phyloP scores from a whole-genome alignment of 92 coral and sea anemone species.

The Bergia sp. region DNA sequence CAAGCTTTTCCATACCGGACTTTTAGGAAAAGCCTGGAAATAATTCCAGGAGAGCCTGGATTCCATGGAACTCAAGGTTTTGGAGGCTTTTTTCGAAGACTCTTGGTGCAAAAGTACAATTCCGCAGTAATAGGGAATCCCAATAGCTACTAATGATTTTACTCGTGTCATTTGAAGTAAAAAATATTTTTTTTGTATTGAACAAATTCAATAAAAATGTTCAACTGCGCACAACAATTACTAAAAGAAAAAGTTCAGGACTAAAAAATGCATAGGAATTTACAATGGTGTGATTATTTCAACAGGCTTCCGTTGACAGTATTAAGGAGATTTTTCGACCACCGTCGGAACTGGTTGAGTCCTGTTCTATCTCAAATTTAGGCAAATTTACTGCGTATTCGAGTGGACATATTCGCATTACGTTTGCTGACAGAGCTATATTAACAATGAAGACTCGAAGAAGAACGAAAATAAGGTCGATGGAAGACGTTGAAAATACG shows the following conservation, averaged over 20 bases:
- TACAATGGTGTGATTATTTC: background rate
- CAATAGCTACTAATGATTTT: background rate
- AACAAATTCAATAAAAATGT: no score
- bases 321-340: background rate
- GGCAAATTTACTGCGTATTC: slow-evolving; percentile 87
- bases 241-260: no score
- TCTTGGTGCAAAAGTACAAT: no score
- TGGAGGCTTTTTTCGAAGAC: no score
- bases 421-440: slow-evolving; percentile 84
- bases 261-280: no score
- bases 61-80: no score
- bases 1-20: no score
- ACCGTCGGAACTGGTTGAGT: slow-evolving; percentile 55
- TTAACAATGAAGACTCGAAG: slow-evolving; percentile 57
- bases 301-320: background rate
- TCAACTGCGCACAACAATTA: no score
- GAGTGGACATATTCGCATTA: slow-evolving; percentile 75
- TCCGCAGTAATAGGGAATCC: background rate
- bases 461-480: background rate
- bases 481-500: background rate
- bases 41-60: no score
- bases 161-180: background rate
- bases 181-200: no score
- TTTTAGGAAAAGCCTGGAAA: no score
- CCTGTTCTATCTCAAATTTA: slow-evolving; percentile 59